Percentiles rank a stretch among this genome's conserved stretches.
Evolutionary conservation across 2,888 invertebrate genomes (phyloP).

Genomic region (Lumbricus terrestris): DNA sequence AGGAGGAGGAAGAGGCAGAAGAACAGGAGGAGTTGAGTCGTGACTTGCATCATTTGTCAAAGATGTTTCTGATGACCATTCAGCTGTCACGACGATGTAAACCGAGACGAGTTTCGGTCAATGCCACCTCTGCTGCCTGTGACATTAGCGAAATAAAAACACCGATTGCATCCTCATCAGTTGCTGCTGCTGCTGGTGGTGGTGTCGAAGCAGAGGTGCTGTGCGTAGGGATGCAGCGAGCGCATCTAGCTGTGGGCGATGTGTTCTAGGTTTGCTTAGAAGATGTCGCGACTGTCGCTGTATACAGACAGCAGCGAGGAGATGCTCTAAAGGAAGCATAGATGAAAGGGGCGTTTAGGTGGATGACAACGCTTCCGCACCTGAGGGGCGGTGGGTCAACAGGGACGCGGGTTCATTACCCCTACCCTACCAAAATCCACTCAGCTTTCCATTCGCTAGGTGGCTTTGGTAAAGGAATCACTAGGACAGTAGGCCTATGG

Average conservation of each 20-base stretch:
- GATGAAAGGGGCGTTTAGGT: too few species aligned
- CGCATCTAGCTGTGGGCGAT: neutral
- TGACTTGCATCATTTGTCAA: neutral
- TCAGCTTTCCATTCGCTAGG: too few species aligned
- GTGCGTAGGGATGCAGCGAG: neutral
- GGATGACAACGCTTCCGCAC: too few species aligned
- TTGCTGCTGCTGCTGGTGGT: neutral
- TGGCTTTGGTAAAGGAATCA: too few species aligned
- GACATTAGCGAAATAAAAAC: neutral
- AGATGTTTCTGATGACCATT: neutral
- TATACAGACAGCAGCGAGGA: neutral
- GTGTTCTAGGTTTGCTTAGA: neutral
- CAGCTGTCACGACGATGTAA: neutral
- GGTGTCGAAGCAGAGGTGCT: neutral
- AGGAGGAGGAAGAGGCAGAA: neutral
- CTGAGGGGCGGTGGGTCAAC: too few species aligned
- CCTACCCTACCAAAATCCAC: too few species aligned
- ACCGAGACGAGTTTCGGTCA: neutral
- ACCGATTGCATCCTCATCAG: too few species aligned
- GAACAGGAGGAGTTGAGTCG: neutral
- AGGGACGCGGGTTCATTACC: too few species aligned
- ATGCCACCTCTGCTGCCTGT: neutral
- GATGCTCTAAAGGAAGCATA: neutral
- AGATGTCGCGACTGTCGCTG: neutral
- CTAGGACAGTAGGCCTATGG: too few species aligned